These are phyloP conservation scores for Dendrolimus pini DNA, from an alignment of 2,888 invertebrate genomes.

Conservation along the genomic window DNA sequence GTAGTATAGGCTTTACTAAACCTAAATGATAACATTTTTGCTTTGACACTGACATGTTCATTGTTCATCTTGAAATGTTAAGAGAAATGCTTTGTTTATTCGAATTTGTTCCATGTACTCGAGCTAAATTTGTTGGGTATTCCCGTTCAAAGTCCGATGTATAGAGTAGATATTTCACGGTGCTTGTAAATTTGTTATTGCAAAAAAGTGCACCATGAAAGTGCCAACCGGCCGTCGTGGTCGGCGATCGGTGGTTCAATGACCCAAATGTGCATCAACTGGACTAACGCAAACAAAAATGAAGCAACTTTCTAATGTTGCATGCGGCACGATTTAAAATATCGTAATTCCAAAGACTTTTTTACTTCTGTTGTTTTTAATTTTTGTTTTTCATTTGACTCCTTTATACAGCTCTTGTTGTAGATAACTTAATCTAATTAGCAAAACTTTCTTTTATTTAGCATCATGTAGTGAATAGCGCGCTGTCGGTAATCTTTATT, in stretches of 20 bases:
- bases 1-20: no score
- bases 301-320: slow-evolving; percentile 63
- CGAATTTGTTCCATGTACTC: no score
- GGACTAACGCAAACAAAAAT: slow-evolving; percentile 48
- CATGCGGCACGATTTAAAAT: slow-evolving; percentile 44
- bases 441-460: no score
- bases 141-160: no score
- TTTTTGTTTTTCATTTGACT: not conserved
- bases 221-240: slow-evolving; percentile 26
- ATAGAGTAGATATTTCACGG: not conserved
- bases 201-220: slow-evolving; percentile 41
- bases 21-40: no score
- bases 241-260: slow-evolving; percentile 29
- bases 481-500: no score
- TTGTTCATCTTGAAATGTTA: no score
- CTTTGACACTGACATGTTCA: no score
- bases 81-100: no score
- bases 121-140: no score
- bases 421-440: no score
- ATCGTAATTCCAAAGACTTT: slow-evolving; percentile 23
- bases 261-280: slow-evolving; percentile 63
- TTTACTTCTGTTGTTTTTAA: not conserved
- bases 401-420: not conserved
- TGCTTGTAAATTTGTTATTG: slow-evolving; percentile 14
- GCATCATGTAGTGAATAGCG: no score